These are phyloP conservation scores for Siniperca undulata DNA, from an alignment of 2,797 vertebrate genomes.

Conservation along the genomic window DNA sequence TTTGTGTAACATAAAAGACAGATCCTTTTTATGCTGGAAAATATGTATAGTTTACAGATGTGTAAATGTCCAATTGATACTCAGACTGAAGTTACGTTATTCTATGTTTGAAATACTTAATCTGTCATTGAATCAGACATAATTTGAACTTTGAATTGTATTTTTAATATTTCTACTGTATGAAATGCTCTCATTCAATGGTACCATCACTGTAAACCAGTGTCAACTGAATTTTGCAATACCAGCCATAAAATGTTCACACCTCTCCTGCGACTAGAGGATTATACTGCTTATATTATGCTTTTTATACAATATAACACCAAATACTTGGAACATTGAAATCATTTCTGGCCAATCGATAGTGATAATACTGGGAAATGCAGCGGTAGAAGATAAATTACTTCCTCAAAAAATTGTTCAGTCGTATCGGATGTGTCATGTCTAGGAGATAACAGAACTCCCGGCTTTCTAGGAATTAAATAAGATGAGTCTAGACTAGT, in stretches of 20 bases:
- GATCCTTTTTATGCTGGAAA: slow-evolving; percentile 25
- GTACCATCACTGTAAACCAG: slow-evolving; percentile 38
- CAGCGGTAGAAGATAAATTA: not conserved
- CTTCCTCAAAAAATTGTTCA: not conserved
- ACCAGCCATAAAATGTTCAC: slow-evolving; percentile 64
- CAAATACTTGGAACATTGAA: not conserved
- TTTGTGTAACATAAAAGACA: slow-evolving; percentile 1
- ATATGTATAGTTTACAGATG: slow-evolving; percentile 8
- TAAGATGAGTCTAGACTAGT: not conserved
- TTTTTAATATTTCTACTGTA: not conserved
- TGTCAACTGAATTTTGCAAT: slow-evolving; percentile 32
- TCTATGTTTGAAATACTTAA: not conserved
- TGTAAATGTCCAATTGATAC: slow-evolving; percentile 1
- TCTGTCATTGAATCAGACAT: slow-evolving; percentile 15
- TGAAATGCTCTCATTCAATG: slow-evolving; percentile 2
- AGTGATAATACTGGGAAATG: not conserved
- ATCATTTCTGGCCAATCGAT: not conserved
- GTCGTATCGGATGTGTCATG: not conserved
- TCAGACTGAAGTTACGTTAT: not conserved
- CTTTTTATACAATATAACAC: not conserved
- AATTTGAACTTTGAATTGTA: not conserved
- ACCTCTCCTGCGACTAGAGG: slow-evolving; percentile 21
- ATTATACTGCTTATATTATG: too few species aligned
- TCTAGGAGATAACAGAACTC: not conserved
- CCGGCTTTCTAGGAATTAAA: not conserved